Conservation (phyloP, 1,140 invertebrate species). For the Caerostris extrusa region DNA sequence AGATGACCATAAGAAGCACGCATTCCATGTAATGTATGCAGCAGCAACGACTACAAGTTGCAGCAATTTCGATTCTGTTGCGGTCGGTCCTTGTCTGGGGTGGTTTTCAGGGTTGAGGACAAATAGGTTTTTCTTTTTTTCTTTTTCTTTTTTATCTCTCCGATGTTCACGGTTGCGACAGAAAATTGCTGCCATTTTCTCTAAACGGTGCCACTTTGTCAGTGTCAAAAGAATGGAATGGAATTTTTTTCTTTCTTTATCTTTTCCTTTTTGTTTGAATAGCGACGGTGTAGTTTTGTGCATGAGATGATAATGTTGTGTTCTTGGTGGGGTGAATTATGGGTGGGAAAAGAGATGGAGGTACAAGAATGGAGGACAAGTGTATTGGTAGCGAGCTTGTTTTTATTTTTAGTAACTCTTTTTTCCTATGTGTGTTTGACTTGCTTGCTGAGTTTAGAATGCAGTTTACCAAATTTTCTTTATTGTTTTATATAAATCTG, state of each 20-base stretch:
- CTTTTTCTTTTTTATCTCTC: not conserved
- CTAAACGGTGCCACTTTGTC: not conserved
- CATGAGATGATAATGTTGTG: not conserved
- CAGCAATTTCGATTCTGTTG: not conserved
- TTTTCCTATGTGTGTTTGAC: not conserved
- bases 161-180: no score
- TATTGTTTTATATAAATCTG: no score
- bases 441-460: no score
- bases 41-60: not conserved
- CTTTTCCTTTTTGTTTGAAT: no score
- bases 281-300: no score
- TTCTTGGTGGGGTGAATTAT: not conserved
- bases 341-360: not conserved
- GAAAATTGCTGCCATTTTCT: conserved; percentile 9
- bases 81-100: not conserved
- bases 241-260: not conserved
- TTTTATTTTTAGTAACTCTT: not conserved
- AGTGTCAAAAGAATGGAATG: not conserved
- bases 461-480: no score
- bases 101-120: conserved; percentile 30
- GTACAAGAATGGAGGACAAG: not conserved
- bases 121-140: not conserved
- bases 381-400: not conserved
- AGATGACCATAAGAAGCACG: conserved; percentile 55
- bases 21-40: conserved; percentile 52